Base-by-base conservation (phyloP, 1,140 invertebrate species). In the Aphaenogaster rudis region DNA sequence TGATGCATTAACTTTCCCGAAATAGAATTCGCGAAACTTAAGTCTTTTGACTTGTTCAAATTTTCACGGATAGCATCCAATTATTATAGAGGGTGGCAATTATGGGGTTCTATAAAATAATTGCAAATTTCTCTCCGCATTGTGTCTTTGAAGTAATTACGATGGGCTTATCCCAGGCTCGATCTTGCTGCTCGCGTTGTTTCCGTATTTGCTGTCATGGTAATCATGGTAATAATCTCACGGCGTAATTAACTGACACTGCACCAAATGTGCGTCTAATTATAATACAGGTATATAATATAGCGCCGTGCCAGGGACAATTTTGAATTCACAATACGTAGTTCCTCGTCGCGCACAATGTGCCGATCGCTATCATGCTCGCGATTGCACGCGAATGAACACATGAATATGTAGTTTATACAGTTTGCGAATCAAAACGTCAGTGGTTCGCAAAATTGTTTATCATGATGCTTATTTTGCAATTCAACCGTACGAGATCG, bases 271-370 rank as follows among this genome's bases (percentile, higher is more conserved):
- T 84, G 42, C 80, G 80, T 84, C 80, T 84, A 84, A 84, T 84
- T 84, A 84, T 84, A 84, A 84, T 84, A 84, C 67, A 84, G 42
- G 42, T 61, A 76, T 84, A 82, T 82, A 74, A 82, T 82, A 84
- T 76, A 84, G 61, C 63, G 63, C 74, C 36, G 50, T 39, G 42
- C 61, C 42, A 59, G 78, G 90, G 90, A 91, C 72, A 86, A 86
- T 84, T 84, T 84, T 84, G 80, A 76, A 84, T 84, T 74, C 80
- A 84, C 80, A 84, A 84, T 84, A 84, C 69, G 80, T 84, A 84
- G 69, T 84, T 84, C 80, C 80, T 84, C 69, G 57, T 76, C 54
- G 80, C 33, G 52, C 42, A 84, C 80, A 84, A 84, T 84, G 80
- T 71, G 79, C 21, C 80, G 80, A 84, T 84, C 80, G 54, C 54